These are phyloP conservation scores for Phytoseiulus persimilis DNA, from an alignment of 2,888 invertebrate species.

Conservation along the genomic window DNA sequence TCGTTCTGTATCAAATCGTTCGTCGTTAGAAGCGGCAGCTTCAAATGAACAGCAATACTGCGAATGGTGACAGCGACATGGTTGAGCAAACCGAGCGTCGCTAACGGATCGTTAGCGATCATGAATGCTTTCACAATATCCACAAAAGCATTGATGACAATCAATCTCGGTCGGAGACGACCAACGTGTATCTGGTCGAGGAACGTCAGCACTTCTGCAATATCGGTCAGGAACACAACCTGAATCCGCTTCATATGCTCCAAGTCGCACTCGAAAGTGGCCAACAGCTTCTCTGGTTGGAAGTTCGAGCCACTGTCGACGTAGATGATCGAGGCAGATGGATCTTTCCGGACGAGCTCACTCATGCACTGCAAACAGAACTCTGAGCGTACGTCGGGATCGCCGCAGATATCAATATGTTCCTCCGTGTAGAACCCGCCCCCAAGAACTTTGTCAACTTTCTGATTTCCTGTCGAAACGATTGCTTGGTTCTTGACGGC, in stretches of 20 bases:
- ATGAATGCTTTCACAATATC: slow-evolving; percentile 15
- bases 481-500: background rate
- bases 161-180: background rate
- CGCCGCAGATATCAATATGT: slow-evolving; percentile 24
- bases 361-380: background rate
- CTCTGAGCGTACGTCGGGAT: background rate
- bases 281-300: background rate
- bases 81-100: background rate
- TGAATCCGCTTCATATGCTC: slow-evolving; percentile 10
- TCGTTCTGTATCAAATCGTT: background rate
- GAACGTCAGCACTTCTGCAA: background rate
- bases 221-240: background rate
- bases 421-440: slow-evolving; percentile 18
- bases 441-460: background rate
- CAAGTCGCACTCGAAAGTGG: background rate
- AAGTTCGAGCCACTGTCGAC: slow-evolving; percentile 22
- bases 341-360: background rate
- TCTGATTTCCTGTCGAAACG: background rate
- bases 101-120: background rate
- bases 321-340: background rate
- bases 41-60: slow-evolving; percentile 8
- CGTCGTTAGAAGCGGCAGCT: background rate
- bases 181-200: background rate
- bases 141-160: background rate
- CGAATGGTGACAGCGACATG: slow-evolving; percentile 7